Conservation (phyloP, 2,888 invertebrate genomes). For the Parnassius glacialis region DNA sequence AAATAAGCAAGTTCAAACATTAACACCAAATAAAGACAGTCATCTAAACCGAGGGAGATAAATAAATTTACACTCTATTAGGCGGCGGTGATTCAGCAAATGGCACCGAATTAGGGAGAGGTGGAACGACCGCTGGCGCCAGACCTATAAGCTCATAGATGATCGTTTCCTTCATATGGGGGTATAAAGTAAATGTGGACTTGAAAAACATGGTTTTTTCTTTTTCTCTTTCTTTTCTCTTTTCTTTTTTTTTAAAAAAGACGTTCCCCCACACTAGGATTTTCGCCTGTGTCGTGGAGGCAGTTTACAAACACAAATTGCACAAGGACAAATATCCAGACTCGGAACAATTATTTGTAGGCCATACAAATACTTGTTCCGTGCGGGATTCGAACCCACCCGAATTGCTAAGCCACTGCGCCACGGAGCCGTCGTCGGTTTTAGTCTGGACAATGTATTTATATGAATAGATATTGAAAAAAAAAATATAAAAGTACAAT, state of each 20-base stretch:
- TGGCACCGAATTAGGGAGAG: constrained; percentile 31
- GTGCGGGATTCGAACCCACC: no score
- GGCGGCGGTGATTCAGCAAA: constrained; percentile 61
- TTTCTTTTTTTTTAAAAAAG: no score
- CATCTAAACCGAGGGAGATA: constrained; percentile 42
- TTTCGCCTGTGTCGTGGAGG: no score
- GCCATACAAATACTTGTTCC: no score
- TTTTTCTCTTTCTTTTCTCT: no score
- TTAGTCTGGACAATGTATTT: constrained; percentile 21
- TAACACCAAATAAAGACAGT: constrained; percentile 36
- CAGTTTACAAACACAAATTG: no score
- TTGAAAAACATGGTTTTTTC: constrained; percentile 11
- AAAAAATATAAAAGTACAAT: not conserved
- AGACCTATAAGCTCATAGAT: constrained; percentile 15
- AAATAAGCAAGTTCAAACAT: constrained; percentile 32
- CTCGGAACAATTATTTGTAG: no score
- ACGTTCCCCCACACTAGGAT: no score
- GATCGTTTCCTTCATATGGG: constrained; percentile 11
- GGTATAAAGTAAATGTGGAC: constrained; percentile 17
- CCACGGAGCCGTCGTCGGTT: no score
- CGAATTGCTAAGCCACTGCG: no score
- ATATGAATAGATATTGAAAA: not conserved
- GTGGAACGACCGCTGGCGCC: constrained; percentile 21
- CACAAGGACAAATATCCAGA: no score
- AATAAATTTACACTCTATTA: constrained; percentile 68